Base-by-base conservation (phyloP, 2,888 invertebrate genomes). In the Apantesis nais region DNA sequence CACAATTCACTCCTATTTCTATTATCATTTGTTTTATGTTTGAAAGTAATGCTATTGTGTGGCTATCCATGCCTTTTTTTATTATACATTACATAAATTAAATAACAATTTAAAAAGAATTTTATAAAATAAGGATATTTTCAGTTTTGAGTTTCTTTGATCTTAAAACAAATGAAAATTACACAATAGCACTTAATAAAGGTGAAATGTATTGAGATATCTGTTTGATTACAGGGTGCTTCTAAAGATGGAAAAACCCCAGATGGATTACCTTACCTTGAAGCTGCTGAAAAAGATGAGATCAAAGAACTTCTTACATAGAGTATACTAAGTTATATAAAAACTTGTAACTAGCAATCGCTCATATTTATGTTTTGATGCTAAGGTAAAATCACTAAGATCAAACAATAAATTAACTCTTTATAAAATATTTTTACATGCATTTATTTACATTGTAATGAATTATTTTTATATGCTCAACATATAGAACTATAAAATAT, bases 271-370 rank as follows among this genome's bases (percentile, higher is more conserved):
- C 97, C 97, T 80, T 99, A 99, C 91, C 88, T 98, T 74, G 98
- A 99, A 86, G 98, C 98, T 72, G 98, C 99, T 48, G 99, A 99
- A 90, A 98, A 97, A 88, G 97, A 97, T 79, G 99, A 99, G 93
- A 99, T 99, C 85, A 98, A 98, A 93, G 96, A 97, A 86, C 95
- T 99, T 67, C 88, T 95, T 75, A 92, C 93, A 93, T 93, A 95
- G 80, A 85, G 84, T 70, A 31, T 25, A 67, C 52, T 64, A 34
- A 73, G 55, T 52, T 70, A 63, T 61, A 44, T 70, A 72, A 65
- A 1, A 76, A 74, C 22, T 58, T 74, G 44, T 75, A 78, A 73
- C 80, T 83, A 77, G 78, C 65, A 87, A 85, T 87, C 79, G 80
- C 88, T 90, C 88, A 88, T 80, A 85, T 86, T 88, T 86, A 86